These are phyloP conservation scores for Phaethornis superciliosus DNA, from an alignment of 2,113 vertebrate species.

Conservation along the genomic window DNA sequence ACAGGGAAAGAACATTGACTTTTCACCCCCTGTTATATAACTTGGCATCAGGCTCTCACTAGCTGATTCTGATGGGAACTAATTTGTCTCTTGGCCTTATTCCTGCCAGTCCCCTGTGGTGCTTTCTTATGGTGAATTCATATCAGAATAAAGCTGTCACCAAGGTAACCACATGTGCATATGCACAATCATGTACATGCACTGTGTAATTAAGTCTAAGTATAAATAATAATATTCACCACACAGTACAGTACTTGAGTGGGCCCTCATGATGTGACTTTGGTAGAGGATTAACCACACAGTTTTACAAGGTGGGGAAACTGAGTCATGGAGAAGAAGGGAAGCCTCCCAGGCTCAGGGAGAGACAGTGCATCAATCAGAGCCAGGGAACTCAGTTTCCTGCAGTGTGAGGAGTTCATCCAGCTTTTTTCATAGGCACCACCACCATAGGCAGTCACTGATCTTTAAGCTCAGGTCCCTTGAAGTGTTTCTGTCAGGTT, in stretches of 20 bases:
- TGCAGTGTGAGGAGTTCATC: not conserved
- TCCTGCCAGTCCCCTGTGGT: constrained; percentile 55
- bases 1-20: constrained; percentile 4
- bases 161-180: constrained; percentile 59
- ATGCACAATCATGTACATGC: not conserved
- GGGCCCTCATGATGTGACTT: not conserved
- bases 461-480: not conserved
- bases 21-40: constrained; percentile 9
- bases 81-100: constrained; percentile 56
- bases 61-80: constrained; percentile 46
- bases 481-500: not conserved
- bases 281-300: not conserved
- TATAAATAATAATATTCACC: constrained; percentile 16
- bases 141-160: constrained; percentile 55
- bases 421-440: not conserved
- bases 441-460: not conserved
- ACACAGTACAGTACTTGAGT: not conserved
- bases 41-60: not conserved
- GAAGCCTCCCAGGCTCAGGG: not conserved
- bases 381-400: not conserved
- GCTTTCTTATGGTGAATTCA: constrained; percentile 13
- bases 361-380: not conserved
- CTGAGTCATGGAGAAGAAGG: not conserved
- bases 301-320: not conserved
- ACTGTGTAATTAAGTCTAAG: constrained; percentile 29